Conservation (phyloP, 2,797 vertebrate species). For the Phataginus tricuspis region DNA sequence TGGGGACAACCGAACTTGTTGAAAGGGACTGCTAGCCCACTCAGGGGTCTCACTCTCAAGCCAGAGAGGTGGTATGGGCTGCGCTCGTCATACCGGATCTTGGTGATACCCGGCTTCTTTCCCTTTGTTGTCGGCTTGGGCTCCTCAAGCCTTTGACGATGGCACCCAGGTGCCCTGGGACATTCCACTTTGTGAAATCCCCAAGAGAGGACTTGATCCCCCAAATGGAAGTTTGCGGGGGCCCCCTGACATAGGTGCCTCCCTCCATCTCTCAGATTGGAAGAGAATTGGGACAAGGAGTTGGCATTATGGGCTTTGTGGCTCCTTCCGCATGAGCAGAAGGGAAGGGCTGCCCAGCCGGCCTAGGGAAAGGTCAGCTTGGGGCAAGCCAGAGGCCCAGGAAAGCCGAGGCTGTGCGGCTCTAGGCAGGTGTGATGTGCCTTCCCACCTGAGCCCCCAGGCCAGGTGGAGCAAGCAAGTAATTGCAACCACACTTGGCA, state of each 20-base stretch:
- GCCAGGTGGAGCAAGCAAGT: not conserved
- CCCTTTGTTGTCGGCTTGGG: not conserved
- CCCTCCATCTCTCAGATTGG: not conserved
- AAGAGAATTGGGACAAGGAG: not conserved
- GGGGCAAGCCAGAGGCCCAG: no score
- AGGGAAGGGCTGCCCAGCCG: not conserved
- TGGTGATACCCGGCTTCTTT: not conserved
- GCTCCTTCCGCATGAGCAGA: not conserved
- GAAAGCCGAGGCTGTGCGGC: not conserved
- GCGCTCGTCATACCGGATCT: not conserved
- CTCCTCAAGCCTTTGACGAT: not conserved
- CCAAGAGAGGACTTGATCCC: not conserved
- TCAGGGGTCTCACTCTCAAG: not conserved
- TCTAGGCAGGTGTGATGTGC: not conserved
- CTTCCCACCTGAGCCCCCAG: not conserved
- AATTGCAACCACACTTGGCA: not conserved
- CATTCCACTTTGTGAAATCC: not conserved
- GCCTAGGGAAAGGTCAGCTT: not conserved
- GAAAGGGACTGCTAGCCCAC: not conserved
- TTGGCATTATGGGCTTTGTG: not conserved
- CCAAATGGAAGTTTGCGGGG: no score
- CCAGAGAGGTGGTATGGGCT: fast-evolving
- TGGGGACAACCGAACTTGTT: not conserved
- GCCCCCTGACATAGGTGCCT: not conserved
- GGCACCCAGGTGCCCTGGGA: not conserved